These are phyloP conservation scores for Paramormyrops kingsleyae DNA, from an alignment of 2,113 vertebrate species.

Conservation along the genomic window DNA sequence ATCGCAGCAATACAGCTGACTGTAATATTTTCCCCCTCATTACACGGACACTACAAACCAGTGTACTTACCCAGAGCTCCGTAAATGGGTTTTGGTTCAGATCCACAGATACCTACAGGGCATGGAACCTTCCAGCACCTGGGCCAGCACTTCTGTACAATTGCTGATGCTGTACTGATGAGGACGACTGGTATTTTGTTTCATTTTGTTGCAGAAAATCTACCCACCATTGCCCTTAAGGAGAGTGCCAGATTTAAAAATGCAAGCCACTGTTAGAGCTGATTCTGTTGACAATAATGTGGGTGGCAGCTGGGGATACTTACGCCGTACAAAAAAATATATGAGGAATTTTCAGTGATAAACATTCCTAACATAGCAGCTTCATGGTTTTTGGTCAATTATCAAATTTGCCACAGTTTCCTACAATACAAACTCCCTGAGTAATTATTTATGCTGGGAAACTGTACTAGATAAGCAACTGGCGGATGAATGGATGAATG, in stretches of 20 bases:
- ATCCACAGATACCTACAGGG: not conserved
- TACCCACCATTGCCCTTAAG: not conserved
- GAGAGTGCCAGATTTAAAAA: not conserved
- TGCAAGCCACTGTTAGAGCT: not conserved
- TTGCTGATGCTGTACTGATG: not conserved
- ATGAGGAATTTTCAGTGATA: not conserved
- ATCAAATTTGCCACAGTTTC: not conserved
- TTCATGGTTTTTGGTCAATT: not conserved
- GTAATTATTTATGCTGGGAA: not conserved
- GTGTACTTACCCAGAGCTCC: not conserved
- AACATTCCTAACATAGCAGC: not conserved
- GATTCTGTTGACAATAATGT: not conserved
- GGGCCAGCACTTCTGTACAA: not conserved
- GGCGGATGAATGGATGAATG: not conserved
- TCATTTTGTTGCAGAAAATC: not conserved
- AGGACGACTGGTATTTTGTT: not conserved
- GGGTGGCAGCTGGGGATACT: not conserved
- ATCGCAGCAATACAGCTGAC: not conserved
- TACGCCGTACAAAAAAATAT: not conserved
- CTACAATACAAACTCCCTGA: not conserved
- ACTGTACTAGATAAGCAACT: not conserved
- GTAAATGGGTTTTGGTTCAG: not conserved
- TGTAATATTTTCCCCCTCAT: not conserved
- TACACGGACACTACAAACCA: not conserved
- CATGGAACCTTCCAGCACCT: not conserved